phyloP scores from a whole-genome alignment of 2,113 vertebrate genomes.

The Asarcornis scutulata region DNA sequence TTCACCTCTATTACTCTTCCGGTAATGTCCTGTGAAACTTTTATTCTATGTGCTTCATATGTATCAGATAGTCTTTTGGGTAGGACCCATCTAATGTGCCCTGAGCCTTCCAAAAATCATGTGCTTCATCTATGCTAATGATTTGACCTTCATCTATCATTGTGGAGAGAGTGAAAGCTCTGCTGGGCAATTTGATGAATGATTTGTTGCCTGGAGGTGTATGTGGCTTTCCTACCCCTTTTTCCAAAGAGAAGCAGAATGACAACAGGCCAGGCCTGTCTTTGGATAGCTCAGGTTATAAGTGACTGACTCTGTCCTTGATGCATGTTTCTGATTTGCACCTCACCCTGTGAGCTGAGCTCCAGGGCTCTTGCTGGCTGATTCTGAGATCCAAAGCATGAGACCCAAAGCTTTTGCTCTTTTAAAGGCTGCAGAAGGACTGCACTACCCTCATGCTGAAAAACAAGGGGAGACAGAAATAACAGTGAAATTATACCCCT shows the following conservation, averaged over 20 bases:
- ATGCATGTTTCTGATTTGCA: not conserved
- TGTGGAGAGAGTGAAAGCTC: not conserved
- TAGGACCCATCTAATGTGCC: not conserved
- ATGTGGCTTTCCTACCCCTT: not conserved
- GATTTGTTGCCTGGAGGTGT: not conserved
- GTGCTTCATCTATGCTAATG: not conserved
- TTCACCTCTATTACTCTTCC: not conserved
- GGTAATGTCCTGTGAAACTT: not conserved
- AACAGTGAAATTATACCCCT: not conserved
- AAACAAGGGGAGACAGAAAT: not conserved
- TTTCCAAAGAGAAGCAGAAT: not conserved
- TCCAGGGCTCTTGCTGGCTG: not conserved
- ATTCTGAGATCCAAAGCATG: not conserved
- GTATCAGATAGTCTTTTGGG: not conserved
- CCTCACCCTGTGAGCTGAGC: not conserved
- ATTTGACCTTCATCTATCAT: not conserved
- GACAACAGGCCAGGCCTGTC: not conserved
- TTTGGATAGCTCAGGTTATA: not conserved
- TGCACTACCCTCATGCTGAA: not conserved
- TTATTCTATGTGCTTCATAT: not conserved
- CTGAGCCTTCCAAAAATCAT: not conserved
- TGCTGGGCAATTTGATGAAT: not conserved
- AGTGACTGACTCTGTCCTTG: not conserved
- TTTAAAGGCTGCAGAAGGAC: constrained; percentile 18
- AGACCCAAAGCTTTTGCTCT: constrained; percentile 1